Evolutionary conservation across 2,888 invertebrate genomes (phyloP).

Genomic region (Protophormia terraenovae): DNA sequence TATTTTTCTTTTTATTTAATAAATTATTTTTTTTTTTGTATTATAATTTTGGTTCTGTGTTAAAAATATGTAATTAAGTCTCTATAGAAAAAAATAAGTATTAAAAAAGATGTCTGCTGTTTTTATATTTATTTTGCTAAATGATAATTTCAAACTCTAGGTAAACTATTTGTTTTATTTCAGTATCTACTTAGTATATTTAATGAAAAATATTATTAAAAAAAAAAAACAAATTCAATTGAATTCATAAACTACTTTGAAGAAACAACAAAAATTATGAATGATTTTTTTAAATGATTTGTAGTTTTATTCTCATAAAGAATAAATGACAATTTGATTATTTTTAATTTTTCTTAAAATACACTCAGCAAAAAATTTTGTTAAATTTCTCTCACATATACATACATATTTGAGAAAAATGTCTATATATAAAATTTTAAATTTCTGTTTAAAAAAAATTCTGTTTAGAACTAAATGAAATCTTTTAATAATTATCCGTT

Average conservation of each 20-base stretch:
- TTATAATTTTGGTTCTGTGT: conserved; percentile 63
- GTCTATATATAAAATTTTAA: too few species aligned
- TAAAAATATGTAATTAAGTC: conserved; percentile 9
- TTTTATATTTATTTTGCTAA: conserved; percentile 44
- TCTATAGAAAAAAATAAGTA: conserved; percentile 16
- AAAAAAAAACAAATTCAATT: conserved; percentile 29
- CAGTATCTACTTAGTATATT: conserved; percentile 65
- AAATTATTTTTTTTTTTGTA: conserved; percentile 35
- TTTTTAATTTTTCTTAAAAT: conserved; percentile 7
- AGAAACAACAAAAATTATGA: not conserved
- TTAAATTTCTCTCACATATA: too few species aligned
- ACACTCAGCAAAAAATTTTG: not conserved
- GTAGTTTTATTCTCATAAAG: conserved; percentile 10
- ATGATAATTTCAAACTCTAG: conserved; percentile 12
- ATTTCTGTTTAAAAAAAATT: too few species aligned
- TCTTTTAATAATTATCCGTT: too few species aligned
- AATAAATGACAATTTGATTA: conserved; percentile 64
- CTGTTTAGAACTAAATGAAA: too few species aligned
- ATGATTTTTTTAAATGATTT: conserved; percentile 48
- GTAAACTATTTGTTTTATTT: conserved; percentile 32
- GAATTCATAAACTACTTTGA: not conserved
- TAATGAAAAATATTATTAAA: conserved; percentile 57
- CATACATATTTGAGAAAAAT: too few species aligned
- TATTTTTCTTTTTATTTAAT: conserved; percentile 56
- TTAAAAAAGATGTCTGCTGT: conserved; percentile 27